phyloP scores from a whole-genome alignment of 2,113 vertebrate species.

The Aegotheles bennettii region DNA sequence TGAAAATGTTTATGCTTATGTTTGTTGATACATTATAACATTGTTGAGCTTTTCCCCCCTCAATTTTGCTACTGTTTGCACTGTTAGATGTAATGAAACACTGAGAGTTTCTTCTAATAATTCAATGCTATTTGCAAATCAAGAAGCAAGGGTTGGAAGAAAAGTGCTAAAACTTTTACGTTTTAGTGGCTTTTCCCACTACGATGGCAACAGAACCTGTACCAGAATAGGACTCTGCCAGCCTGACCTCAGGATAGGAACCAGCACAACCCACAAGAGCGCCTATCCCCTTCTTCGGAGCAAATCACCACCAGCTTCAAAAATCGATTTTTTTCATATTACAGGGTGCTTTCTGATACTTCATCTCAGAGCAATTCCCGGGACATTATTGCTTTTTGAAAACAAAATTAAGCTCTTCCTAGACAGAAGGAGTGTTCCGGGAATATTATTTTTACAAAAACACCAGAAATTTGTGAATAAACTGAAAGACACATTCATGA shows the following conservation, averaged over 20 bases:
- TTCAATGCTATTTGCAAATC: neutral
- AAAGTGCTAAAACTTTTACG: neutral
- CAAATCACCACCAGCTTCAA: neutral
- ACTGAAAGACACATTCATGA: neutral
- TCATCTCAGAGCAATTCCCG: neutral
- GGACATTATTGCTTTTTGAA: neutral
- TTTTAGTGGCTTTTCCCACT: neutral
- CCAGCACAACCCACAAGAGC: neutral
- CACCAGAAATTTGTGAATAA: neutral
- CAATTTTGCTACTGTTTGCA: neutral
- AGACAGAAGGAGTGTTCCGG: neutral
- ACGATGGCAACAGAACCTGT: neutral
- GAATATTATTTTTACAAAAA: neutral
- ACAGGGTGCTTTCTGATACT: neutral
- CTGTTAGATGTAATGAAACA: neutral
- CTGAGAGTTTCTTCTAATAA: neutral
- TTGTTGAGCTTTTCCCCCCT: rapidly evolving
- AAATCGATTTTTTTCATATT: neutral
- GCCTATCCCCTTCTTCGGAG: neutral
- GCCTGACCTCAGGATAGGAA: neutral
- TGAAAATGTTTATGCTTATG: neutral
- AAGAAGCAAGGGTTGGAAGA: neutral
- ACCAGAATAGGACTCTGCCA: neutral
- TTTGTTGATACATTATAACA: neutral
- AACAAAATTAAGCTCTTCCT: neutral